A percentile compares a stretch with the other conserved stretches of the same genome.
Conservation (phyloP, 35 echinoderm and acorn worm species). For the Heliocidaris tuberculata region DNA sequence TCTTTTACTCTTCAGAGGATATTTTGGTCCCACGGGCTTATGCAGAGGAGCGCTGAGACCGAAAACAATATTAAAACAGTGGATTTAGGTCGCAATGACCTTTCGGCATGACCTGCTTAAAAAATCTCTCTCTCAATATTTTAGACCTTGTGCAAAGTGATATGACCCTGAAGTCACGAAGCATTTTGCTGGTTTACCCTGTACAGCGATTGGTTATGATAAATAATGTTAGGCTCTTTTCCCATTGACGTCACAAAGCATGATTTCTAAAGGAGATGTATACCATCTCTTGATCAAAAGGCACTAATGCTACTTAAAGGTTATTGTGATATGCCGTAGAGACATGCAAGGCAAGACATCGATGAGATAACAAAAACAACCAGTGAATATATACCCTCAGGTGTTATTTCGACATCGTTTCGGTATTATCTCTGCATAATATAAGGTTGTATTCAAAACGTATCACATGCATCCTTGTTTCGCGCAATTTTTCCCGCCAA, state of each 20-base stretch:
- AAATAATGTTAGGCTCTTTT: not conserved
- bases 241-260: not conserved
- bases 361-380: not conserved
- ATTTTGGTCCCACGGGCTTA: too few species aligned
- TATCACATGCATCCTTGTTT: not conserved
- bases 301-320: not conserved
- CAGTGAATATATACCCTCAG: not conserved
- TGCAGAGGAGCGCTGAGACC: too few species aligned
- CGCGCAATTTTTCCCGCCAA: not conserved
- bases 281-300: not conserved
- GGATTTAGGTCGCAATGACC: too few species aligned
- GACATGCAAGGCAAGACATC: not conserved
- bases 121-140: too few species aligned
- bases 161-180: too few species aligned
- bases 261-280: not conserved
- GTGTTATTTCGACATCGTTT: conserved; percentile 11
- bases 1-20: too few species aligned
- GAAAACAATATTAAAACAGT: too few species aligned
- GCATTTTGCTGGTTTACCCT: not conserved
- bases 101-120: too few species aligned
- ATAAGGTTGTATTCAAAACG: not conserved
- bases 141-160: too few species aligned
- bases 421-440: not conserved
- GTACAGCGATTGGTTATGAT: not conserved
- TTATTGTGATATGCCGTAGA: conserved; percentile 9